Percentiles rank a stretch among this genome's conserved stretches.
Evolutionary conservation across 1,140 invertebrate genomes (phyloP).

Genomic region (Drosophila cardini): DNA sequence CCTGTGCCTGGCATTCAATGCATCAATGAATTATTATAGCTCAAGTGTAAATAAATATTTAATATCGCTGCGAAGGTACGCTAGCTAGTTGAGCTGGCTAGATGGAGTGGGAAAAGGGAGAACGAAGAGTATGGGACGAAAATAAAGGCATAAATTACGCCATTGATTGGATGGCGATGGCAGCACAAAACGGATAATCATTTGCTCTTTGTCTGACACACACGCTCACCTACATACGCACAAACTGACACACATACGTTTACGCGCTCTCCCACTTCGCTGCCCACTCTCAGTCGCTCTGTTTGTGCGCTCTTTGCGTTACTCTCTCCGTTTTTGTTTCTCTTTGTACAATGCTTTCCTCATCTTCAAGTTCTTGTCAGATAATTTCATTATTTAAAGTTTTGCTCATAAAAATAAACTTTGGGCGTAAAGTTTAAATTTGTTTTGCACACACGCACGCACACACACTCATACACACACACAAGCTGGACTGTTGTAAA

Average conservation of each 20-base stretch:
- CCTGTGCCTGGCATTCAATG: constrained; percentile 73
- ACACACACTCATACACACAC: constrained; percentile 21
- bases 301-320: background rate
- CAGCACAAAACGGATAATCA: constrained; percentile 36
- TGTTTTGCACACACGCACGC: constrained; percentile 74
- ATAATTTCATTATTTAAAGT: constrained; percentile 83
- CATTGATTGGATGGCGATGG: constrained; percentile 65
- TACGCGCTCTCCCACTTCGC: background rate
- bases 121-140: constrained; percentile 3
- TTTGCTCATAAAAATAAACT: constrained; percentile 82
- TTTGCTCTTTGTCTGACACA: constrained; percentile 18
- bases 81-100: no score
- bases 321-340: background rate
- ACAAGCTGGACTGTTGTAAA: constrained; percentile 53
- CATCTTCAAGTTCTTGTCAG: constrained; percentile 76
- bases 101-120: background rate
- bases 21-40: constrained; percentile 82
- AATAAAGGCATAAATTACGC: constrained; percentile 73
- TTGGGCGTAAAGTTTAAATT: constrained; percentile 83
- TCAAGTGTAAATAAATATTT: constrained; percentile 82
- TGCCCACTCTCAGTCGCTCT: constrained; percentile 12
- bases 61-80: constrained; percentile 63
- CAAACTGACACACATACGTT: no score
- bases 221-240: background rate
- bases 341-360: constrained; percentile 46